A percentile compares a stretch with the other conserved stretches of the same genome.
phyloP scores from a whole-genome alignment of 2,888 invertebrate genomes.

The Malachius bipustulatus region DNA sequence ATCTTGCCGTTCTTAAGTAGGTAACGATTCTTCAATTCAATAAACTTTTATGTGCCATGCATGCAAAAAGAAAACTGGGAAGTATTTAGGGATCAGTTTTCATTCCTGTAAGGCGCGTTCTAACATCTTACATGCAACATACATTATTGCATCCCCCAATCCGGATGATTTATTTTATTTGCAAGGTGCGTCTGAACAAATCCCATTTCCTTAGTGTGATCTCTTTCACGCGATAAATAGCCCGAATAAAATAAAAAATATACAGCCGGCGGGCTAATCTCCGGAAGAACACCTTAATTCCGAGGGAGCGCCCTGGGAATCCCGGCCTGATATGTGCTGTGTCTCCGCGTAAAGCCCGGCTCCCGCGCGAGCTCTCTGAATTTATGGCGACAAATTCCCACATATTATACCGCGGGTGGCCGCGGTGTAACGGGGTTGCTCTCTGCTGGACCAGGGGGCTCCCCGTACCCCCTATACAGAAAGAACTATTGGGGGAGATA shows the following conservation, averaged over 20 bases:
- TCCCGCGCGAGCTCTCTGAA: slow-evolving; percentile 29
- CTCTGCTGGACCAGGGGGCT: too few relatives aligned
- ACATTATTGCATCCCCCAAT: too few relatives aligned
- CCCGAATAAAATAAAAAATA: slow-evolving; percentile 30
- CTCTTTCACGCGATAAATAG: slow-evolving; percentile 26
- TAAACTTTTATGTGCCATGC: too few relatives aligned
- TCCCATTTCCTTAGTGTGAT: slow-evolving; percentile 23
- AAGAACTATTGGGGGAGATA: too few relatives aligned
- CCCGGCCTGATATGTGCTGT: slow-evolving; percentile 33
- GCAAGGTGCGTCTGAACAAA: slow-evolving; percentile 11
- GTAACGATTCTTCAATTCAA: too few relatives aligned
- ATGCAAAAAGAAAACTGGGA: too few relatives aligned
- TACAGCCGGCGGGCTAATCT: slow-evolving; percentile 31
- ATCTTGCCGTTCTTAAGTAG: too few relatives aligned
- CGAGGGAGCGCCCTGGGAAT: slow-evolving; percentile 25
- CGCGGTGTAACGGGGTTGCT: too few relatives aligned
- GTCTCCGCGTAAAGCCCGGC: slow-evolving; percentile 25
- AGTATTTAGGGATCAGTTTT: too few relatives aligned
- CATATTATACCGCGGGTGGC: slow-evolving; percentile 30
- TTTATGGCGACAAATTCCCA: slow-evolving; percentile 37
- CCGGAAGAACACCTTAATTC: slow-evolving; percentile 35
- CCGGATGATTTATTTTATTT: slow-evolving; percentile 4
- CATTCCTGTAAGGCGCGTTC: too few relatives aligned
- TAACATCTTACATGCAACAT: too few relatives aligned
- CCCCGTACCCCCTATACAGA: too few relatives aligned